Evolutionary conservation across 2,113 vertebrate genomes (phyloP).

Genomic region (Vulpes lagopus): DNA sequence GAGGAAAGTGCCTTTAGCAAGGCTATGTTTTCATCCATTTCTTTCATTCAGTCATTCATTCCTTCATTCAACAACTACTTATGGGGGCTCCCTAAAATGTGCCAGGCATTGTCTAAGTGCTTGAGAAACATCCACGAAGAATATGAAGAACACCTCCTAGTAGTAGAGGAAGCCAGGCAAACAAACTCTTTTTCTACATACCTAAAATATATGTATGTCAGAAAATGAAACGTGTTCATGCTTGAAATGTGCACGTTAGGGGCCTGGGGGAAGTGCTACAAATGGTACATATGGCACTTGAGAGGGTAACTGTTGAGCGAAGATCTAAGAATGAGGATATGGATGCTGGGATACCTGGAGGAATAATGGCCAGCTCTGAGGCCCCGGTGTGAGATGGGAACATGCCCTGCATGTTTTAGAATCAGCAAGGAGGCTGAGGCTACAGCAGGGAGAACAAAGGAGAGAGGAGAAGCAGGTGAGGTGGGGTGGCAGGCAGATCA

Average conservation of each 20-base stretch:
- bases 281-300: rapidly evolving
- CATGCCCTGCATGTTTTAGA: rapidly evolving
- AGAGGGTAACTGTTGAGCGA: not conserved
- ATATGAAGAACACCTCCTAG: not conserved
- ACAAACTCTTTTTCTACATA: not conserved
- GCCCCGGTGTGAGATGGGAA: too few relatives aligned
- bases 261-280: too few relatives aligned
- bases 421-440: not conserved
- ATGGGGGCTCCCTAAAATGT: not conserved
- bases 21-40: not conserved
- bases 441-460: not conserved
- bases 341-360: rapidly evolving
- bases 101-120: not conserved
- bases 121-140: not conserved
- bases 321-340: not conserved
- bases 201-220: not conserved
- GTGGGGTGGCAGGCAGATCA: rapidly evolving
- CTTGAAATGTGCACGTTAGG: not conserved
- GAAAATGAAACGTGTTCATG: not conserved
- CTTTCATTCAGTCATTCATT: not conserved
- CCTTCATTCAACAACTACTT: not conserved
- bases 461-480: not conserved
- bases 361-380: not conserved
- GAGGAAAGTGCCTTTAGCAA: slow-evolving; percentile 47
- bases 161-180: not conserved